Conservation (phyloP, 2,113 vertebrate genomes). For the Podarcis cretensis region DNA sequence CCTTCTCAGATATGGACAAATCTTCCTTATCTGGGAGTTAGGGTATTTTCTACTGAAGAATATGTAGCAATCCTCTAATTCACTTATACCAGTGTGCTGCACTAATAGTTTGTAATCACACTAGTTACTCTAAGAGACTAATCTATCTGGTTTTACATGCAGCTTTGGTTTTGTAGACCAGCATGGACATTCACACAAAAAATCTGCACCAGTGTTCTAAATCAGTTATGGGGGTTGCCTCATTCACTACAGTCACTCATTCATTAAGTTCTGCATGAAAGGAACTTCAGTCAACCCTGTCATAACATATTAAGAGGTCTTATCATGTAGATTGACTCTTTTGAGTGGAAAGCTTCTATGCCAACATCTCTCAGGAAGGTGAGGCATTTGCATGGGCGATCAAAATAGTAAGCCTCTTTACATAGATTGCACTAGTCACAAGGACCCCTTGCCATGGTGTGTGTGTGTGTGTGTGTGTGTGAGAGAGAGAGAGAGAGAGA, state of each 20-base stretch:
- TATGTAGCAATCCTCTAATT: constrained; percentile 6
- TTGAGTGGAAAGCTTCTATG: neutral
- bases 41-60: constrained; percentile 3
- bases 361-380: neutral
- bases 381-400: neutral
- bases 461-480: no score
- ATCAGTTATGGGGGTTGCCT: constrained; percentile 14
- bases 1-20: constrained; percentile 22
- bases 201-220: neutral
- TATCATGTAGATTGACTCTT: neutral
- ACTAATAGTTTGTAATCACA: constrained; percentile 42
- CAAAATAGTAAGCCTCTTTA: neutral
- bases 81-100: constrained; percentile 38
- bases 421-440: neutral
- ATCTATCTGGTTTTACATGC: constrained; percentile 21
- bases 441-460: no score
- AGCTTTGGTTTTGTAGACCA: constrained; percentile 13
- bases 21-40: constrained; percentile 22
- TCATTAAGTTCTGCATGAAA: neutral
- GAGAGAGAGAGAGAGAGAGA: no score
- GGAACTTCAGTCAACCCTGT: neutral
- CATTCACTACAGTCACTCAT: neutral
- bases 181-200: neutral
- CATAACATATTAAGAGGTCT: neutral
- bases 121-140: constrained; percentile 15